Conservation (phyloP, 2,888 invertebrate species). For the Nesidiocoris tenuis region DNA sequence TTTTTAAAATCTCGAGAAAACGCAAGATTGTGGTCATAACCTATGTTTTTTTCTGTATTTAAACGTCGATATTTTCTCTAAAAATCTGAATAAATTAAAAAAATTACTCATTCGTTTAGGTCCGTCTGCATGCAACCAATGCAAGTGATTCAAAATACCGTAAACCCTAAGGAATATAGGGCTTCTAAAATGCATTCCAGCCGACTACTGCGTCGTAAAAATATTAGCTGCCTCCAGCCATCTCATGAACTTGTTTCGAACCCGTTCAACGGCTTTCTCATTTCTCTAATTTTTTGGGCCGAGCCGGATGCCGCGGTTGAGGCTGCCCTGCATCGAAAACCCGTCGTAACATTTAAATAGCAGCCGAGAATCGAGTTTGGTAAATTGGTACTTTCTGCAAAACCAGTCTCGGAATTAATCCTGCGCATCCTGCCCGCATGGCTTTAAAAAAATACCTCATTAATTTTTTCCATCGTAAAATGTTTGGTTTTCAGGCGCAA, state of each 20-base stretch:
- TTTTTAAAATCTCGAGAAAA: too few relatives aligned
- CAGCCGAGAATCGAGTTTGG: too few relatives aligned
- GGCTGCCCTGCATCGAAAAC: not conserved
- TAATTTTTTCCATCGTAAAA: too few relatives aligned
- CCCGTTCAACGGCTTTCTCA: not conserved
- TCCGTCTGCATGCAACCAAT: not conserved
- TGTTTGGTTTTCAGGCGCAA: too few relatives aligned
- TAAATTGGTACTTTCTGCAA: too few relatives aligned
- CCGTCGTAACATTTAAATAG: too few relatives aligned
- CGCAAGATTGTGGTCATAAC: too few relatives aligned
- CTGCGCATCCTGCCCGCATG: too few relatives aligned
- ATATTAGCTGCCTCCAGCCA: not conserved
- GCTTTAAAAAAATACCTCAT: too few relatives aligned
- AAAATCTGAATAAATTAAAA: not conserved
- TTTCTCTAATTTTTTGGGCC: not conserved
- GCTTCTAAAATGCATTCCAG: not conserved
- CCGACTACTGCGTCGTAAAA: not conserved
- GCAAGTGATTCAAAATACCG: not conserved
- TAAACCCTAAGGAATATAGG: not conserved
- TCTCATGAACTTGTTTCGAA: not conserved
- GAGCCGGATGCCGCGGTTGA: not conserved
- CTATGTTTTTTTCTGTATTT: too few relatives aligned
- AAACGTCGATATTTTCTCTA: too few relatives aligned
- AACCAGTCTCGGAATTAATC: too few relatives aligned
- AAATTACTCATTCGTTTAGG: not conserved